Evolutionary conservation across 2,113 vertebrate genomes (phyloP), one percentile per base, ranked within the genome.

Genomic region (Pachyramphus minor): DNA sequence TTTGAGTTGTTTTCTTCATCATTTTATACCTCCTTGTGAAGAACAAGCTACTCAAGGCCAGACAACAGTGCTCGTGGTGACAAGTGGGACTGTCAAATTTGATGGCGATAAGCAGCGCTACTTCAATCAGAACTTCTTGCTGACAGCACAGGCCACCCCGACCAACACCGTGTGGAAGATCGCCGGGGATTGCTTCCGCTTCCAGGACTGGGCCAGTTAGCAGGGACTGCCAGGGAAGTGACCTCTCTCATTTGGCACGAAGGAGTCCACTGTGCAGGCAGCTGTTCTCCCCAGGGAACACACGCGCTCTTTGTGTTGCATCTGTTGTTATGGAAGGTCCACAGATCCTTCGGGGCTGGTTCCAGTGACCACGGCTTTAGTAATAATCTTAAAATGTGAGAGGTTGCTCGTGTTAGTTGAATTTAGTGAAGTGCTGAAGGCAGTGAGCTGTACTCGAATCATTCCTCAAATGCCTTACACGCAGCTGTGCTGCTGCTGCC

Each of bases 161-260:
- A 98, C 98, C 97, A 99, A 98, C 68, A 99, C 99, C 2, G 99
- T 99, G 66, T 99, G 99, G 99, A 99, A 99, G 97, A 99, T 99
- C 14, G 99, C 99, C 14, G 99, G 99, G 71, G 99, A 99, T 96
- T 99, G 99, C 97, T 99, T 99, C 97, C 98, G 99, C 67, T 99
- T 99, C 91, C 99, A 99, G 88, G 99, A 99, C 96, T 99, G 99
- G 99, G 98, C 98, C 60, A 99, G 97, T 96, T 99, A 97, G 81
- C 64, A 47, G 55, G 74, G 55, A 2, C 3, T 19, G 64, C 16
- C 55, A 9, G 3, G 64, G 35, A 20, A 52, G 44, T 15, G 73
- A 84, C 53, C 63, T 50, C 84, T 80, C 76, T 60, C 84, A 6
- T 17, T 33, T 3, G 27, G 22, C 80, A 10, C 14, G 17, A 8